phyloP scores from a whole-genome alignment of 2,888 invertebrate genomes.

The Clitarchus hookeri region DNA sequence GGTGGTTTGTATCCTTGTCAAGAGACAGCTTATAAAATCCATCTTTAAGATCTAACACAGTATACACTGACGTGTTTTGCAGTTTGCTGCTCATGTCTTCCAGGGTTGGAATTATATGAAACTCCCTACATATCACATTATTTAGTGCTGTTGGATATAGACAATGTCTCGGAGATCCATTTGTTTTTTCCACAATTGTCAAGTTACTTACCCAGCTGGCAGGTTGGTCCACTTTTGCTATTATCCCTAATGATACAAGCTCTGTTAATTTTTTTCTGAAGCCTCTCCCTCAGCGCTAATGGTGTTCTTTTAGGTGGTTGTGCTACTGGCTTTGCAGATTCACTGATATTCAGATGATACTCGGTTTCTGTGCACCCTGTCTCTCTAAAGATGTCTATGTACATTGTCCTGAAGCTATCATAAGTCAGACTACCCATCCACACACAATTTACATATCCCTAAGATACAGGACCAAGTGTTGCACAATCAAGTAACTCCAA shows the following conservation, averaged over 20 bases:
- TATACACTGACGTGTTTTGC: not conserved
- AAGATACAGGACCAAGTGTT: not conserved
- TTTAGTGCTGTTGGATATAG: not conserved
- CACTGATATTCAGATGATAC: not conserved
- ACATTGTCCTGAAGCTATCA: too few species aligned
- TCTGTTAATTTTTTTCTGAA: not conserved
- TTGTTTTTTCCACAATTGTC: not conserved
- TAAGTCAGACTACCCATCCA: not conserved
- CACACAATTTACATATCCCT: not conserved
- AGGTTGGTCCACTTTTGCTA: not conserved
- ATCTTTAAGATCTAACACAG: not conserved
- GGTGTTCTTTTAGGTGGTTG: not conserved
- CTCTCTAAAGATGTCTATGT: not conserved
- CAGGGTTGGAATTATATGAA: not conserved
- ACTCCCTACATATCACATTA: too few species aligned
- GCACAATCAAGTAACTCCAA: not conserved
- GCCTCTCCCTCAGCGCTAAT: not conserved
- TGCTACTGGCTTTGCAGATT: not conserved
- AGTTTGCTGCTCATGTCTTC: not conserved
- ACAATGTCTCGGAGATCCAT: not conserved
- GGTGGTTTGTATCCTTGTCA: not conserved
- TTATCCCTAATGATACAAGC: not conserved
- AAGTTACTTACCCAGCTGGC: too few species aligned
- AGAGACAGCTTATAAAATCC: not conserved
- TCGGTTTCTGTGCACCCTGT: not conserved